A percentile compares a stretch with the other conserved stretches of the same genome.
These are phyloP conservation scores for Agrotis puta DNA, from an alignment of 2,888 invertebrate genomes.

Conservation along the genomic window DNA sequence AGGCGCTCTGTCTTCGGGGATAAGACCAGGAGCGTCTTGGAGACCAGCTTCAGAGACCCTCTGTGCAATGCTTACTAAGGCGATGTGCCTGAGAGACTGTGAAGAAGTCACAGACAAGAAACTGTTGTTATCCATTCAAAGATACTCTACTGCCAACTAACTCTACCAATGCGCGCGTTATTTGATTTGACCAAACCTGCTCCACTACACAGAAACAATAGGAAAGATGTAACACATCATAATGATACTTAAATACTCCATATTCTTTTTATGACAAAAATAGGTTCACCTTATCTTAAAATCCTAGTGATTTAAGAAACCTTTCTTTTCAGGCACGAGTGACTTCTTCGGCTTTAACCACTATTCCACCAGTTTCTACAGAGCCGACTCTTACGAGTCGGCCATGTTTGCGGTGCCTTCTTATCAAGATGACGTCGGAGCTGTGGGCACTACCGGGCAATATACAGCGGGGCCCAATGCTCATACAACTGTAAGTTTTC, in stretches of 20 bases:
- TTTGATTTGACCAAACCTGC: too few relatives aligned
- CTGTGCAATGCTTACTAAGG: too few relatives aligned
- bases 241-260: neutral
- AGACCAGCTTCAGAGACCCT: too few relatives aligned
- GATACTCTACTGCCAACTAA: too few relatives aligned
- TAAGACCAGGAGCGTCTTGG: too few relatives aligned
- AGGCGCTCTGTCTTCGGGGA: too few relatives aligned
- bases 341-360: conserved; percentile 84
- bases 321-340: conserved; percentile 74
- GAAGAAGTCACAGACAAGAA: too few relatives aligned
- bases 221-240: too few relatives aligned
- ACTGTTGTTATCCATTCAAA: too few relatives aligned
- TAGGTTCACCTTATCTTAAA: neutral
- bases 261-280: neutral
- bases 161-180: too few relatives aligned
- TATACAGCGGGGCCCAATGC: conserved; percentile 70
- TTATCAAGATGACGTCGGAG: conserved; percentile 80
- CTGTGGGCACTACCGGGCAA: conserved; percentile 67
- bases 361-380: conserved; percentile 77
- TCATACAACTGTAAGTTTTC: conserved; percentile 73
- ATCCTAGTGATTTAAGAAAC: neutral
- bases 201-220: too few relatives aligned
- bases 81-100: too few relatives aligned
- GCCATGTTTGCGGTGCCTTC: conserved; percentile 76
- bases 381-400: conserved; percentile 65